A percentile compares a stretch with the other conserved stretches of the same genome.
Evolutionary conservation across 2,888 invertebrate genomes (phyloP).

Genomic region (Nezara viridula): DNA sequence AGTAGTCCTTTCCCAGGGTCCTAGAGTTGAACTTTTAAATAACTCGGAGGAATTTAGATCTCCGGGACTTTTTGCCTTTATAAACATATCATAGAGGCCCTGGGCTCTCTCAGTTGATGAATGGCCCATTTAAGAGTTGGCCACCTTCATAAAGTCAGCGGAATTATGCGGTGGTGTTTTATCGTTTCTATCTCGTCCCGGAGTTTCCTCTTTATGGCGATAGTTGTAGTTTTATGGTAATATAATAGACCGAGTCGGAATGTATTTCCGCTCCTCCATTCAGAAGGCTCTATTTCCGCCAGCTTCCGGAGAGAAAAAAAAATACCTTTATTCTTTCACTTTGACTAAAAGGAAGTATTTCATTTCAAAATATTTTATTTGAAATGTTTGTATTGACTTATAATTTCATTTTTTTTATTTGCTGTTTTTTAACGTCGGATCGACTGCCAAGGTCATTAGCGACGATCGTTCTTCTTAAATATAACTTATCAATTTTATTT

Average conservation of each 20-base stretch:
- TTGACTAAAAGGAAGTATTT: neutral
- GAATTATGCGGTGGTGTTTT: constrained; percentile 16
- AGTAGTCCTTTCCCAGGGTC: neutral
- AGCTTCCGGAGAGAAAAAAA: neutral
- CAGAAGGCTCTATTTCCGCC: neutral
- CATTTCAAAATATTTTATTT: neutral
- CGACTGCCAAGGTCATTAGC: no score
- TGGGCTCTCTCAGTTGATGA: neutral
- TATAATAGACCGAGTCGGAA: neutral
- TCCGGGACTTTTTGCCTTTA: neutral
- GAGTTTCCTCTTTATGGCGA: constrained; percentile 11
- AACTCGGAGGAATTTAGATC: constrained; percentile 6
- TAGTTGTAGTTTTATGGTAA: constrained; percentile 38
- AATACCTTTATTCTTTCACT: neutral
- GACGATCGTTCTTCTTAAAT: no score
- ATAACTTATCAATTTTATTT: no score
- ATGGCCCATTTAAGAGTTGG: constrained; percentile 36
- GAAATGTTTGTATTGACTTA: no score
- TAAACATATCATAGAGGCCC: neutral
- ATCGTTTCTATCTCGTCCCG: neutral
- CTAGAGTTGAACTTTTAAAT: constrained; percentile 6
- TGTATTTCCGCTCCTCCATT: neutral
- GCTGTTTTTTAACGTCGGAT: no score
- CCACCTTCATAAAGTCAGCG: neutral
- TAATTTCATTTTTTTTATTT: no score